These are phyloP conservation scores for Sebastes kiyomatsui DNA, from an alignment of 2,797 vertebrate genomes.

Conservation along the genomic window DNA sequence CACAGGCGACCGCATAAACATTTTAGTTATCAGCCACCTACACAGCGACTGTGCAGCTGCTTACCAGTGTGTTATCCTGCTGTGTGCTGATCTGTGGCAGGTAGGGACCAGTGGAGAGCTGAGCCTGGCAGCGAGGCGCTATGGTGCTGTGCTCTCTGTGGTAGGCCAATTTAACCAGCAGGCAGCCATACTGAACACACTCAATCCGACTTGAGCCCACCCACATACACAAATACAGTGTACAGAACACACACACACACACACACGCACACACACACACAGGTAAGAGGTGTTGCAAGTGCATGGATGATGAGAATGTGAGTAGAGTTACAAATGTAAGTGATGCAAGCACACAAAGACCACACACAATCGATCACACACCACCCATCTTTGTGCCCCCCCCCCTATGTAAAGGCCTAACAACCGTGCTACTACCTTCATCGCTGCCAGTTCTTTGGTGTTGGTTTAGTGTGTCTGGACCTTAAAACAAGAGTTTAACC, in stretches of 20 bases:
- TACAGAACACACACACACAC: background rate
- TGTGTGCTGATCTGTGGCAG: slow-evolving; percentile 78
- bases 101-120: slow-evolving; percentile 81
- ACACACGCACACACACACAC: background rate
- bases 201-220: slow-evolving; percentile 76
- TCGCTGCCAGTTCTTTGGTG: no score
- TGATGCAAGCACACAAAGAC: background rate
- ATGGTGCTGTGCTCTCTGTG: slow-evolving; percentile 73
- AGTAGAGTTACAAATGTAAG: background rate
- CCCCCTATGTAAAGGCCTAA: no score
- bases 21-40: background rate
- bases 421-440: no score
- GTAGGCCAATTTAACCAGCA: slow-evolving; percentile 72
- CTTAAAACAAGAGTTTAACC: background rate
- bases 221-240: background rate
- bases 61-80: slow-evolving; percentile 72
- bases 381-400: no score
- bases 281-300: background rate
- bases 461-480: no score
- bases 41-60: slow-evolving; percentile 7
- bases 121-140: slow-evolving; percentile 82
- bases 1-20: background rate
- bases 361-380: no score
- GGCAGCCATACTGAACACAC: slow-evolving; percentile 79
- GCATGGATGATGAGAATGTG: background rate